Percentiles rank a stretch among this genome's conserved stretches.
Evolutionary conservation across 1,140 invertebrate species (phyloP).

Genomic region (Acyrthosiphon pisum): DNA sequence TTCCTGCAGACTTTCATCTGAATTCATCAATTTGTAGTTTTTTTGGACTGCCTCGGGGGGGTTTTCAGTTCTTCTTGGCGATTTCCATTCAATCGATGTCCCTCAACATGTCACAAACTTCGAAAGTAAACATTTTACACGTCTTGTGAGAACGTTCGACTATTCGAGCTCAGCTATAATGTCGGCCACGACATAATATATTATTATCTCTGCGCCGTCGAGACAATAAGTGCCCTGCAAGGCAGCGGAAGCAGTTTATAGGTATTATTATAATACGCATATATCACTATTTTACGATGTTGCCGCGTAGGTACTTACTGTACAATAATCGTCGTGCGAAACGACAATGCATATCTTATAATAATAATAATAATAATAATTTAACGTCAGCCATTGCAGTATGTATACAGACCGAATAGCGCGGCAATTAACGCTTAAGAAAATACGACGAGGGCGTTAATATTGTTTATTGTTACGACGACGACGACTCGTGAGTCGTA

Average conservation of each 20-base stretch:
- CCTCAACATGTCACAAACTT: background rate
- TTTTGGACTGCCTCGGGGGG: background rate
- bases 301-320: background rate
- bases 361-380: background rate
- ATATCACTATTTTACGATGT: conserved; percentile 16
- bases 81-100: background rate
- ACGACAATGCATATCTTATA: background rate
- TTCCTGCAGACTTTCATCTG: accelerated
- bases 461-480: conserved; percentile 33
- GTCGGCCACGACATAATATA: background rate
- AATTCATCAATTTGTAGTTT: background rate
- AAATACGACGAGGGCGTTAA: background rate
- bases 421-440: conserved; percentile 5
- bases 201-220: background rate
- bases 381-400: background rate
- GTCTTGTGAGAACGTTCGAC: background rate
- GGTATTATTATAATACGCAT: background rate
- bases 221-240: background rate
- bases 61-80: background rate
- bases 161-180: background rate
- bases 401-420: background rate
- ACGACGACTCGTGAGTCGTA: background rate
- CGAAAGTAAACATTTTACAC: no score
- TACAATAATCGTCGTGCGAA: background rate
- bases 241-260: background rate